Percentiles rank a stretch among this genome's conserved stretches.
Conservation (phyloP, 2,888 invertebrate genomes). For the Tenthredo livida region DNA sequence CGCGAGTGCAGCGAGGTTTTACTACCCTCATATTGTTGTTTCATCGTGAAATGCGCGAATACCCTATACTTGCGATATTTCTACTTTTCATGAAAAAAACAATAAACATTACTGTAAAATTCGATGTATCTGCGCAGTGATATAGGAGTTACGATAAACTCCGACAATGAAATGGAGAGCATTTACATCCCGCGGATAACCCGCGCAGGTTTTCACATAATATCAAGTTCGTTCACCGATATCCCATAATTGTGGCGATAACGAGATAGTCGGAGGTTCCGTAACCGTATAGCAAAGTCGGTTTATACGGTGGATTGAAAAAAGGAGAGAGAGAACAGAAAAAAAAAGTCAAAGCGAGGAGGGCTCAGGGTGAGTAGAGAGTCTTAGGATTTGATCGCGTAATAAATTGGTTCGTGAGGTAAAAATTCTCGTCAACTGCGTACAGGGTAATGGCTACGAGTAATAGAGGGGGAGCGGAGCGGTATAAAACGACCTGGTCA, state of each 20-base stretch:
- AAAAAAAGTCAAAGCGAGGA: neutral
- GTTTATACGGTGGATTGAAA: neutral
- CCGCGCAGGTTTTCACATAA: neutral
- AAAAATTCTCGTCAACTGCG: conserved; percentile 15
- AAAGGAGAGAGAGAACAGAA: neutral
- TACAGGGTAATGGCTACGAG: neutral
- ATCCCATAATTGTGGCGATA: neutral
- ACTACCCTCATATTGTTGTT: neutral
- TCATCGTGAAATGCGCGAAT: neutral
- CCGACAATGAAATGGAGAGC: neutral
- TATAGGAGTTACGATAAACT: neutral
- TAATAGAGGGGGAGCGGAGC: neutral
- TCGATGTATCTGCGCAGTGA: conserved; percentile 1
- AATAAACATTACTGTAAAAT: neutral
- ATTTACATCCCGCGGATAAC: neutral
- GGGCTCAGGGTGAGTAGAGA: neutral
- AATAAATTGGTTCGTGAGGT: neutral
- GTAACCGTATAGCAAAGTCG: neutral
- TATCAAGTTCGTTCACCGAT: neutral
- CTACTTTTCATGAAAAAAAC: neutral
- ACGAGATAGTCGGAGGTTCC: neutral
- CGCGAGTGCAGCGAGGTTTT: neutral
- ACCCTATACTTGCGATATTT: neutral
- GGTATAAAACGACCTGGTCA: conserved; percentile 36
- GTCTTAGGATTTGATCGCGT: conserved; percentile 5